Evolutionary conservation across 2,888 invertebrate species (phyloP).

Genomic region (Steromphala cineraria): DNA sequence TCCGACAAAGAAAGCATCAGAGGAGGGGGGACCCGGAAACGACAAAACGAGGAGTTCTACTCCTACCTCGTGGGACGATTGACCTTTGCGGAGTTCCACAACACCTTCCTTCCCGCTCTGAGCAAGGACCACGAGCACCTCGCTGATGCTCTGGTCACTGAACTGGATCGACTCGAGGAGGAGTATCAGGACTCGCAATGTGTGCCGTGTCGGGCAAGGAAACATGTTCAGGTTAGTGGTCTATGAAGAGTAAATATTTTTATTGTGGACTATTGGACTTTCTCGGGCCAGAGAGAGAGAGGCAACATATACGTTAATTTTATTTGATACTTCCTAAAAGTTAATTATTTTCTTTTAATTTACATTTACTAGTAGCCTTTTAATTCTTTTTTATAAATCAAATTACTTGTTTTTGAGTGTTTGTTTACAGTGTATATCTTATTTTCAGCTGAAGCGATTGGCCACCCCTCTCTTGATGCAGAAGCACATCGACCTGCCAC

Average conservation of each 20-base stretch:
- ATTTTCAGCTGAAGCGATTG: neutral
- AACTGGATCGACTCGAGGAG: neutral
- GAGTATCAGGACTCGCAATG: neutral
- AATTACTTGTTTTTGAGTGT: too few relatives aligned
- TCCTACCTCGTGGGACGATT: neutral
- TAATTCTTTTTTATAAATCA: too few relatives aligned
- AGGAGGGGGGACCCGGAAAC: neutral
- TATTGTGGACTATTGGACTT: too few relatives aligned
- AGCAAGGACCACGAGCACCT: neutral
- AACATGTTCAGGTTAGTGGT: neutral
- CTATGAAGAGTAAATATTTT: too few relatives aligned
- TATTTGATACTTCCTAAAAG: too few relatives aligned
- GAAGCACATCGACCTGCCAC: neutral
- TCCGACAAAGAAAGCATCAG: slow-evolving; percentile 3
- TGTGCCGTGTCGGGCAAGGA: neutral
- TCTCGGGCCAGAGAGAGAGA: too few relatives aligned
- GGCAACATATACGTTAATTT: too few relatives aligned
- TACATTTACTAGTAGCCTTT: too few relatives aligned
- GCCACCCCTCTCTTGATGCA: neutral
- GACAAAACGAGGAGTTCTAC: slow-evolving; percentile 1
- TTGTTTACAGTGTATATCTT: neutral
- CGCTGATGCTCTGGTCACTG: neutral
- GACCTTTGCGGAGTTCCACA: neutral
- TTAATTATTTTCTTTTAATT: too few relatives aligned
- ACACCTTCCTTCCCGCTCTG: neutral